A percentile compares a stretch with the other conserved stretches of the same genome.
Conservation (phyloP, 1,140 invertebrate species). For the Drosophila baimaii region DNA sequence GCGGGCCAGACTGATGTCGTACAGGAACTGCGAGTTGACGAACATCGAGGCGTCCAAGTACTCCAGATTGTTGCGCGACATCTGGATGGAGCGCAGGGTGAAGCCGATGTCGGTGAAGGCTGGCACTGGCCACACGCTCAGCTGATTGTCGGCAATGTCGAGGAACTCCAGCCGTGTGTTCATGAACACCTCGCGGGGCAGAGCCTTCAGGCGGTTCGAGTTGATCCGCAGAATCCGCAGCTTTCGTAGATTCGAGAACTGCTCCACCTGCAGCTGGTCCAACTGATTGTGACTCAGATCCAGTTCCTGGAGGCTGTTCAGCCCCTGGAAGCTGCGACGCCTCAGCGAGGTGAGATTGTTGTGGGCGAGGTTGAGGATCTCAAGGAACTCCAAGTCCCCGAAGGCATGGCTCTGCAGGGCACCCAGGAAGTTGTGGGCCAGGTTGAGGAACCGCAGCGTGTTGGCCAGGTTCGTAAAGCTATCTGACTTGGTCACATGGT, state of each 20-base stretch:
- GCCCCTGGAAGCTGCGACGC: constrained; percentile 90
- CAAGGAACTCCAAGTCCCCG: constrained; percentile 88
- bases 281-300: constrained; percentile 92
- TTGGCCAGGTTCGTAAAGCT: constrained; percentile 87
- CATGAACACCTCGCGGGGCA: constrained; percentile 92
- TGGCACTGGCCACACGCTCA: constrained; percentile 89
- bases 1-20: constrained; percentile 90
- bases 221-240: constrained; percentile 91
- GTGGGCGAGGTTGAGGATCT: constrained; percentile 90
- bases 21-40: constrained; percentile 90
- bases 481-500: constrained; percentile 88
- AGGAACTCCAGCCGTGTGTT: constrained; percentile 92
- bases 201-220: constrained; percentile 90
- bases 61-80: constrained; percentile 92
- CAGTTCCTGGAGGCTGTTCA: constrained; percentile 90
- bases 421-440: constrained; percentile 90
- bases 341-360: constrained; percentile 90
- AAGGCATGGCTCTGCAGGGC: constrained; percentile 90
- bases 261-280: constrained; percentile 90
- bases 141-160: constrained; percentile 91
- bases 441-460: constrained; percentile 87
- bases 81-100: constrained; percentile 90
- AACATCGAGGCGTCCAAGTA: constrained; percentile 95
- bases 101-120: constrained; percentile 90
- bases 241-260: constrained; percentile 91